Evolutionary conservation across 2,113 vertebrate species (phyloP).

Genomic region (Brachyhypopomus gauderio): DNA sequence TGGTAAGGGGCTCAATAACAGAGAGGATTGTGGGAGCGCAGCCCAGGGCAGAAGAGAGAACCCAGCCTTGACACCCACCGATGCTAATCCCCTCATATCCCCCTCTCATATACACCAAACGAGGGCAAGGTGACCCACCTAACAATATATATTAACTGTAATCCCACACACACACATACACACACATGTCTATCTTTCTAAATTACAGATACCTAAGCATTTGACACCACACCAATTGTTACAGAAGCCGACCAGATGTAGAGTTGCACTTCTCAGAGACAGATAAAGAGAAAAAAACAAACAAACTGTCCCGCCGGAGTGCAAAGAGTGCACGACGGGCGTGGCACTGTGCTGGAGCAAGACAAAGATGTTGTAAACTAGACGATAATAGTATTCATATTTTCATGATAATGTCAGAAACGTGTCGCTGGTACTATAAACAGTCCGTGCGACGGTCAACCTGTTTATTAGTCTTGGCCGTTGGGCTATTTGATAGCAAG

Average conservation of each 20-base stretch:
- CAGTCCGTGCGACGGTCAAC: too few relatives aligned
- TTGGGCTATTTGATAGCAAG: too few relatives aligned
- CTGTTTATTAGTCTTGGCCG: too few relatives aligned
- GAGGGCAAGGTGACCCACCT: slow-evolving; percentile 55
- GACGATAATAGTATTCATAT: too few relatives aligned
- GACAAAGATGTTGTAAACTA: too few relatives aligned
- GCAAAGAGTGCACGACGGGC: too few relatives aligned
- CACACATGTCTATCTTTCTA: background rate
- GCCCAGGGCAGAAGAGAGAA: slow-evolving; percentile 64
- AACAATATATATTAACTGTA: slow-evolving; percentile 60
- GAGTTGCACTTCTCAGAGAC: slow-evolving; percentile 21
- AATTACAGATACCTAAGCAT: slow-evolving; percentile 52
- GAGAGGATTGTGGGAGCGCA: slow-evolving; percentile 52
- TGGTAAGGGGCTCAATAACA: slow-evolving; percentile 31
- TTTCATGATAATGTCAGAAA: too few relatives aligned
- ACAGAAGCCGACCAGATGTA: slow-evolving; percentile 39
- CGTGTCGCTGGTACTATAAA: too few relatives aligned
- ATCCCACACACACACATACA: slow-evolving; percentile 36
- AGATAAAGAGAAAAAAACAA: background rate
- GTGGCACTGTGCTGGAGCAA: too few relatives aligned
- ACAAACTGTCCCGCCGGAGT: too few relatives aligned
- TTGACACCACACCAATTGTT: slow-evolving; percentile 44
- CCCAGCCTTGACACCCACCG: slow-evolving; percentile 68
- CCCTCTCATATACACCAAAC: slow-evolving; percentile 38
- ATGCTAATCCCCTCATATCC: slow-evolving; percentile 62